These are phyloP conservation scores for Epistrophe eligans DNA, from an alignment of 2,888 invertebrate species.

Conservation along the genomic window DNA sequence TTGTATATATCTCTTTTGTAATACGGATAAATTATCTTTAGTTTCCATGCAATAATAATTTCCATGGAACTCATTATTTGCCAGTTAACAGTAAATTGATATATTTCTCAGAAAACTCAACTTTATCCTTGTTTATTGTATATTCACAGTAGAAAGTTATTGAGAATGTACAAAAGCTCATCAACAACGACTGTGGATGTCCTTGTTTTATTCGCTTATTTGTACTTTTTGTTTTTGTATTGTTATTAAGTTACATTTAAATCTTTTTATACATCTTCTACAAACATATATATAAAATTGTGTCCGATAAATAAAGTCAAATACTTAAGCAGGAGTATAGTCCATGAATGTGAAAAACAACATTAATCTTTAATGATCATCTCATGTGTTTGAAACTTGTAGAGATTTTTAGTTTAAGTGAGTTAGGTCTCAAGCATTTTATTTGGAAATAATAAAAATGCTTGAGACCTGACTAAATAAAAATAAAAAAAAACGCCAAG, in stretches of 20 bases:
- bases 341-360: neutral
- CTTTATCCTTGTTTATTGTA: neutral
- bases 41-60: constrained; percentile 17
- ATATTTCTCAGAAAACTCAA: constrained; percentile 11
- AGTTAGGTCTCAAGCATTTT: too few relatives aligned
- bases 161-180: constrained; percentile 1
- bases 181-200: neutral
- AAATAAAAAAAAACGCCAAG: too few relatives aligned
- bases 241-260: constrained; percentile 4
- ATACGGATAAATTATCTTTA: constrained; percentile 12
- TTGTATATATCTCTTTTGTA: neutral
- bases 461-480: too few relatives aligned
- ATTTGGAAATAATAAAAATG: too few relatives aligned
- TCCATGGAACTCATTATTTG: constrained; percentile 14
- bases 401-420: too few relatives aligned
- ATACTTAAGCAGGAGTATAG: neutral
- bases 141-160: neutral
- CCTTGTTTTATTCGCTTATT: constrained; percentile 3
- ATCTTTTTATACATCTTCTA: constrained; percentile 2
- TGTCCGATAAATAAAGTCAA: neutral
- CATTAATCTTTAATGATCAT: too few relatives aligned
- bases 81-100: constrained; percentile 26
- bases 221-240: neutral
- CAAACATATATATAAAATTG: neutral
- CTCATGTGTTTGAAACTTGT: too few relatives aligned